Evolutionary conservation across 2,888 invertebrate species (phyloP).

Genomic region (Chalcis sispes): DNA sequence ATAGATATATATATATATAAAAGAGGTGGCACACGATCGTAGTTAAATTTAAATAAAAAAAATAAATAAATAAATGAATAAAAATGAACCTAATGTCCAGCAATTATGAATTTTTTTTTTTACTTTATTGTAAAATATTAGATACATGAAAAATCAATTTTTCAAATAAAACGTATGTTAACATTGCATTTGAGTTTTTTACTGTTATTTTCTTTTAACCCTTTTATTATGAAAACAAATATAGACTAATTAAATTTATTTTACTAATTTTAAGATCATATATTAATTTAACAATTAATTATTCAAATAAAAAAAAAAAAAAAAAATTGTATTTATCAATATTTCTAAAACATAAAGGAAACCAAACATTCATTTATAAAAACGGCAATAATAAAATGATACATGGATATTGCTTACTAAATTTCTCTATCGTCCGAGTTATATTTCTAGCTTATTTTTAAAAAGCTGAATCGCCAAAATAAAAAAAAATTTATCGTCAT

Average conservation of each 20-base stretch:
- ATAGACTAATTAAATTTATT: background rate
- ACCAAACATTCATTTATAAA: too few species aligned
- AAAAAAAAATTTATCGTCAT: background rate
- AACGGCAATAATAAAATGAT: too few species aligned
- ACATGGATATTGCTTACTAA: too few species aligned
- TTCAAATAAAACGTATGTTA: conserved; percentile 66
- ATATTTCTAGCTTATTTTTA: conserved; percentile 17
- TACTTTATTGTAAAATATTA: conserved; percentile 71
- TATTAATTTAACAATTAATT: too few species aligned
- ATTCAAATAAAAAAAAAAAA: background rate
- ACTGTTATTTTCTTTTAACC: conserved; percentile 34
- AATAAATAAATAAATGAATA: too few species aligned
- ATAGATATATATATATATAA: too few species aligned
- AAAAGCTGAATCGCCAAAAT: background rate
- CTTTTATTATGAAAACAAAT: too few species aligned
- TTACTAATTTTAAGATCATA: background rate
- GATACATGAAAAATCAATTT: conserved; percentile 64
- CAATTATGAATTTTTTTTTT: conserved; percentile 63
- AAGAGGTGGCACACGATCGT: conserved; percentile 59
- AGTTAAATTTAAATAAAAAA: conserved; percentile 61
- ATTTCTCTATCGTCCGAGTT: too few species aligned
- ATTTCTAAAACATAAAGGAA: background rate
- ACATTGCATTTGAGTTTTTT: conserved; percentile 46
- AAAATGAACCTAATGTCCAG: conserved; percentile 66
- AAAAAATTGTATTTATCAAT: background rate